Percentiles rank a stretch among this genome's conserved stretches.
Conservation (phyloP, 1,140 invertebrate genomes). For the Armadillidium nasatum region DNA sequence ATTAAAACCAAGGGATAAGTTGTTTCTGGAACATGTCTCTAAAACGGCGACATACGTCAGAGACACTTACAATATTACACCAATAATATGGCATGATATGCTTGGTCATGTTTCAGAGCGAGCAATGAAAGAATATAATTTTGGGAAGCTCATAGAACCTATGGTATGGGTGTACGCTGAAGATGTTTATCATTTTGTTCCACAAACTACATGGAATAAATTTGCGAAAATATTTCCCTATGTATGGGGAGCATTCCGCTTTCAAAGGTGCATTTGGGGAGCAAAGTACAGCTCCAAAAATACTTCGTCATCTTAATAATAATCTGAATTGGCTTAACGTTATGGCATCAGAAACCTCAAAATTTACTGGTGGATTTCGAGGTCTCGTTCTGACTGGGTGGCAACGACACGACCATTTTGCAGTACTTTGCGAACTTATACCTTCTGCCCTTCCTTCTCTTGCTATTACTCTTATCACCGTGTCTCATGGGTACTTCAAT, state of each 20-base stretch:
- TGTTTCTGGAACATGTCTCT: conserved; percentile 49
- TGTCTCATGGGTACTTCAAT: conserved; percentile 61
- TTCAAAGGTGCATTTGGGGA: conserved; percentile 70
- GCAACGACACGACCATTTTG: conserved; percentile 87
- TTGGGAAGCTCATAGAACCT: conserved; percentile 71
- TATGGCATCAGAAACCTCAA: conserved; percentile 55
- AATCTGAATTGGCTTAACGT: conserved; percentile 67
- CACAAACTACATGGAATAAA: conserved; percentile 65
- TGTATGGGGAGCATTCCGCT: conserved; percentile 83
- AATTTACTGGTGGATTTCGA: conserved; percentile 57
- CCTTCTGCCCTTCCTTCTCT: conserved; percentile 74
- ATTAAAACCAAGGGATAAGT: conserved; percentile 53
- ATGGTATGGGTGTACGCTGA: conserved; percentile 79
- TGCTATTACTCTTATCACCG: conserved; percentile 59
- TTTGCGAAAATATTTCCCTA: conserved; percentile 74
- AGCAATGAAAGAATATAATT: conserved; percentile 57
- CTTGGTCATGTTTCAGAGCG: conserved; percentile 60
- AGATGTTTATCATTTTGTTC: conserved; percentile 59
- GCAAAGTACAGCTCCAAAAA: conserved; percentile 61
- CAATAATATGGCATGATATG: conserved; percentile 95
- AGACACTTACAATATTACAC: conserved; percentile 50
- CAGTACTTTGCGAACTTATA: conserved; percentile 83
- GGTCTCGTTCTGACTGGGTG: conserved; percentile 57
- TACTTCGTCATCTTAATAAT: conserved; percentile 64
- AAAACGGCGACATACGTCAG: conserved; percentile 51